Conservation (phyloP, 2,113 vertebrate genomes). For the Chloropsis hardwickii region DNA sequence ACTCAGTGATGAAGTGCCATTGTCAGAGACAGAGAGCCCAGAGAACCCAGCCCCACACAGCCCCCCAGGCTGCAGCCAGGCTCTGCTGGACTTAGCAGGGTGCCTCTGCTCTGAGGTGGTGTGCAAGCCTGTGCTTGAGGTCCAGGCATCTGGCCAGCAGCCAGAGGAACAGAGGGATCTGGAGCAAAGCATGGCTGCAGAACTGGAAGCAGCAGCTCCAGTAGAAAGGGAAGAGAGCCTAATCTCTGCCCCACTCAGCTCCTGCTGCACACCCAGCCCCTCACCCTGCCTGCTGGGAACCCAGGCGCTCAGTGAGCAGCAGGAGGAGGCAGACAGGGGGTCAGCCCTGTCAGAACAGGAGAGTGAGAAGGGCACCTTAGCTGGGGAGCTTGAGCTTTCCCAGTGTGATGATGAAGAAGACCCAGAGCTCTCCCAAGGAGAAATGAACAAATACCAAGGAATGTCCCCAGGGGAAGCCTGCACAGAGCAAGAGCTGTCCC, state of each 20-base stretch:
- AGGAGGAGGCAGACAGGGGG: neutral
- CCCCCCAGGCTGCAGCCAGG: neutral
- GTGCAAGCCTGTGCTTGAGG: neutral
- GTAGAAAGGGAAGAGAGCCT: neutral
- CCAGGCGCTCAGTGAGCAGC: neutral
- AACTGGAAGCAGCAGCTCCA: neutral
- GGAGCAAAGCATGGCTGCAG: neutral
- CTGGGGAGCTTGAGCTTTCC: neutral
- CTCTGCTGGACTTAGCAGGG: neutral
- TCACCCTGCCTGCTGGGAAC: rapidly evolving
- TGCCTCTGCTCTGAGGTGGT: neutral
- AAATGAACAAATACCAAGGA: neutral
- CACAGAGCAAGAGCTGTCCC: neutral
- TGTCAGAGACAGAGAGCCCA: neutral
- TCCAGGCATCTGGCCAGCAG: neutral
- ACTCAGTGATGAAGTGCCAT: neutral
- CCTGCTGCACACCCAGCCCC: neutral
- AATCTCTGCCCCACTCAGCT: rapidly evolving
- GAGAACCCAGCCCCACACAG: neutral
- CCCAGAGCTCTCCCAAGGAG: neutral
- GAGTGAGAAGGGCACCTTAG: rapidly evolving
- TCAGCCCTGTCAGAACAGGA: neutral
- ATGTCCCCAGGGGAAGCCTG: neutral
- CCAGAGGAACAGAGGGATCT: neutral
- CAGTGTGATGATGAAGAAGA: neutral